Conservation (phyloP, 2,113 vertebrate species). For the Plestiodon gilberti region DNA sequence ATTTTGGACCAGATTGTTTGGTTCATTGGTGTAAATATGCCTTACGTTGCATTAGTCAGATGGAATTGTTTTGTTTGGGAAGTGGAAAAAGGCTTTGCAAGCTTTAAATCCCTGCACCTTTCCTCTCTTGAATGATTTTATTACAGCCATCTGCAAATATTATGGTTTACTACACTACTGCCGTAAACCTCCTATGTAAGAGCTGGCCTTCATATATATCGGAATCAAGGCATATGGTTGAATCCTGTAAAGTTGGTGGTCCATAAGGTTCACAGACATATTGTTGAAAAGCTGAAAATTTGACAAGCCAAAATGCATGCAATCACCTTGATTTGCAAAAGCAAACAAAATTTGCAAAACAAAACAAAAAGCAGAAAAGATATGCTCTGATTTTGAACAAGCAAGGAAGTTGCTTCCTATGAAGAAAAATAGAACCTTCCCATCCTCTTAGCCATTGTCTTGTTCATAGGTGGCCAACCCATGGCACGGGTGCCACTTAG, state of each 20-base stretch:
- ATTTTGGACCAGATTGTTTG: conserved; percentile 53
- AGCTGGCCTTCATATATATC: conserved; percentile 72
- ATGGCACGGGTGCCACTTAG: no score
- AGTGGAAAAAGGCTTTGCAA: conserved; percentile 69
- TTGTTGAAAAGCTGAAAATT: conserved; percentile 74
- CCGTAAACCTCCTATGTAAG: conserved; percentile 77
- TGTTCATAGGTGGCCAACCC: no score
- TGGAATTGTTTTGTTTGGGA: conserved; percentile 55
- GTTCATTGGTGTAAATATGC: conserved; percentile 64
- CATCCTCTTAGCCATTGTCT: conserved; percentile 32
- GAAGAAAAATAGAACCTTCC: conserved; percentile 35
- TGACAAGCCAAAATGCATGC: conserved; percentile 70
- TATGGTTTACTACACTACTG: conserved; percentile 76
- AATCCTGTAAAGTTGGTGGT: conserved; percentile 69
- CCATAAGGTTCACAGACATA: conserved; percentile 68
- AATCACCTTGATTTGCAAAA: conserved; percentile 71
- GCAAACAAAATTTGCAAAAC: conserved; percentile 56
- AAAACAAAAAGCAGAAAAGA: conserved; percentile 62
- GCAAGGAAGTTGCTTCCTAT: conserved; percentile 44
- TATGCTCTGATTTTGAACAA: conserved; percentile 55
- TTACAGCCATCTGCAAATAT: conserved; percentile 79
- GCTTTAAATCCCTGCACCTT: conserved; percentile 72
- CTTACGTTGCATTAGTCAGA: conserved; percentile 71
- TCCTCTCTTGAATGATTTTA: conserved; percentile 78
- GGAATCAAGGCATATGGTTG: conserved; percentile 69